Evolutionary conservation across 2,113 vertebrate species (phyloP).

Genomic region (Tauraco erythrolophus): DNA sequence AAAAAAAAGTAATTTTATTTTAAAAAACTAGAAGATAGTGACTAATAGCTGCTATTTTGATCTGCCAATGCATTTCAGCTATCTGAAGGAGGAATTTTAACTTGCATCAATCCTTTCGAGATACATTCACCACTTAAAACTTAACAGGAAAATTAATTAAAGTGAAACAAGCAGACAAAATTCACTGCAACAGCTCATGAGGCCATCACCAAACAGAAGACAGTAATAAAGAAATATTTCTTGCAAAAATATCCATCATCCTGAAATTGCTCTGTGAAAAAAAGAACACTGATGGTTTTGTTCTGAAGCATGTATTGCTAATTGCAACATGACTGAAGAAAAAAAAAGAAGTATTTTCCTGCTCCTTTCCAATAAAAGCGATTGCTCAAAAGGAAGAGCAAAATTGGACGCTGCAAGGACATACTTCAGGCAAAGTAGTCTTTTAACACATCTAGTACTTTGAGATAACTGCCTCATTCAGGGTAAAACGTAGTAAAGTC

Average conservation of each 20-base stretch:
- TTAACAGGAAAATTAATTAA: conserved; percentile 17
- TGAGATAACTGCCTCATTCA: neutral
- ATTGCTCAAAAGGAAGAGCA: neutral
- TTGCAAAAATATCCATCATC: neutral
- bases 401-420: neutral
- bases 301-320: neutral
- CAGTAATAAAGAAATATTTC: conserved; percentile 1
- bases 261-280: neutral
- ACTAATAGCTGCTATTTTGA: neutral
- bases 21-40: neutral
- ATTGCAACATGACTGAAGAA: neutral
- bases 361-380: neutral
- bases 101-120: neutral
- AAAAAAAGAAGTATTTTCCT: neutral
- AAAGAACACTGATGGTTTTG: neutral
- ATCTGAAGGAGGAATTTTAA: neutral
- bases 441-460: neutral
- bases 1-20: neutral
- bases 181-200: neutral
- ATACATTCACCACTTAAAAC: neutral
- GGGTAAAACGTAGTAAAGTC: neutral
- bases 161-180: neutral
- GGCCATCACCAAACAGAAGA: neutral
- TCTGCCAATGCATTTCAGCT: neutral
- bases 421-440: neutral